Conservation (phyloP, 2,797 vertebrate species). For the Huso huso region DNA sequence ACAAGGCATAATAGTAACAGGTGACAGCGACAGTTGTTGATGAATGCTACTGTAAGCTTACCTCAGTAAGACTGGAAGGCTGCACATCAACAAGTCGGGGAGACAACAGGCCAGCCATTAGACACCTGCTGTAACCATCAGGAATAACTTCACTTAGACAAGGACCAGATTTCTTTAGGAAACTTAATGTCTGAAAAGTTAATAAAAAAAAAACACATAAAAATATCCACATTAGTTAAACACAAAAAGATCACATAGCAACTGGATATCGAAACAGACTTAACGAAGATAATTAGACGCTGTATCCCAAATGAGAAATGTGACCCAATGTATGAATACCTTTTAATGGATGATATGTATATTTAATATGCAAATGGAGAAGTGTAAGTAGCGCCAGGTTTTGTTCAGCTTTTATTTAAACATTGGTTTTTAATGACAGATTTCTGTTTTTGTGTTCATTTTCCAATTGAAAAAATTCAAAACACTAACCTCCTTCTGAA, state of each 20-base stretch:
- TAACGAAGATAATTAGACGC: not conserved
- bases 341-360: too few species aligned
- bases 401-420: not conserved
- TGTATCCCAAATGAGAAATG: too few species aligned
- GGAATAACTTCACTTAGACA: conserved; percentile 75
- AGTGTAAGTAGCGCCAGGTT: too few species aligned
- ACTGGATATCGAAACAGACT: not conserved
- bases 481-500: conserved; percentile 83
- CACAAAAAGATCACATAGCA: conserved; percentile 5
- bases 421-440: not conserved
- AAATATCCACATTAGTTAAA: not conserved
- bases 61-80: conserved; percentile 68
- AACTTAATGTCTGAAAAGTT: conserved; percentile 73
- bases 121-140: conserved; percentile 79
- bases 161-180: conserved; percentile 80
- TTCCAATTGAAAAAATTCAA: too few species aligned
- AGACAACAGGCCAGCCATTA: conserved; percentile 85
- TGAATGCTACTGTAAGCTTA: conserved; percentile 26
- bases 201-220: conserved; percentile 19
- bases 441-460: too few species aligned
- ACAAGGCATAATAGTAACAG: conserved; percentile 35
- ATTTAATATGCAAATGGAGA: too few species aligned
- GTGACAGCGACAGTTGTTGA: conserved; percentile 71
- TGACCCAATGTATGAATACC: too few species aligned
- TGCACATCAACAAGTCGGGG: conserved; percentile 74